Conservation (phyloP, 2,113 vertebrate species). For the Bucco capensis region DNA sequence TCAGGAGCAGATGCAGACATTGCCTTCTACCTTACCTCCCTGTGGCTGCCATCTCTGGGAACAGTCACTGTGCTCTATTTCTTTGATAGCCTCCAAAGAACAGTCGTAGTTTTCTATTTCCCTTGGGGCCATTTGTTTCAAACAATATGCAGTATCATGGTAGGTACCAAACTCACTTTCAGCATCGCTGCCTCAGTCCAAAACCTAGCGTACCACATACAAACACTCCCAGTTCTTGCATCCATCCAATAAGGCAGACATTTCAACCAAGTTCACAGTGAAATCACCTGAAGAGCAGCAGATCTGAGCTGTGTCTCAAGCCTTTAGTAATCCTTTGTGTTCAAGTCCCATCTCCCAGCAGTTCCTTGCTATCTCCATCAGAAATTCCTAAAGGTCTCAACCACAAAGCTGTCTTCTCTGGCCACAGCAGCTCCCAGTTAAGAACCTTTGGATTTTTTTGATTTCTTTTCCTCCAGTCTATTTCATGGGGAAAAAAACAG, state of each 20-base stretch:
- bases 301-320: background rate
- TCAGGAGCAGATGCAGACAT: background rate
- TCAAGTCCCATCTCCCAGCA: background rate
- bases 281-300: background rate
- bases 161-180: background rate
- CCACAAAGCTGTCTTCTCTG: background rate
- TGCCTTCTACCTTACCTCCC: background rate
- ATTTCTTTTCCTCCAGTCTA: background rate
- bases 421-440: background rate
- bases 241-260: background rate
- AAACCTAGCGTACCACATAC: background rate
- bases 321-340: background rate
- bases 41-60: background rate
- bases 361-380: background rate
- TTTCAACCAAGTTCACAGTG: background rate
- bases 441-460: background rate
- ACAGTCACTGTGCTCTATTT: rapidly evolving
- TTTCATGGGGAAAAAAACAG: background rate
- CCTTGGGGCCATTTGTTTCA: background rate
- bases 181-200: background rate
- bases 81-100: background rate
- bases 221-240: background rate
- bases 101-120: rapidly evolving
- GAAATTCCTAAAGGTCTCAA: background rate
- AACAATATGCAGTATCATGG: rapidly evolving